Evolutionary conservation across 1,140 invertebrate species (phyloP).

Genomic region (Augochlora pura): DNA sequence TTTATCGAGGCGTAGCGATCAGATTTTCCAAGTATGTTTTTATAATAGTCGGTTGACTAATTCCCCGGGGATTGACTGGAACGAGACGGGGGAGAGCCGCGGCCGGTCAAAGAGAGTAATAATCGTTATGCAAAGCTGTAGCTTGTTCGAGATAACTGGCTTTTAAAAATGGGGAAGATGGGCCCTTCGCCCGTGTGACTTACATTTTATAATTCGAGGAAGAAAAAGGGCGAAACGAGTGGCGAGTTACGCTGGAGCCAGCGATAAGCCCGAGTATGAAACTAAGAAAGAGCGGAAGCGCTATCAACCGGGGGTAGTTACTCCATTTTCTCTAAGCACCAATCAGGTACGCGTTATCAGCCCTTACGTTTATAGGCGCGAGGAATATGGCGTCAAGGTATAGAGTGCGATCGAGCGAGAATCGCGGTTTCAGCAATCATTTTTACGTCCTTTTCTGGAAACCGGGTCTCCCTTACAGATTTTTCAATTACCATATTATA

Average conservation of each 20-base stretch:
- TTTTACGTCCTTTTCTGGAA: no score
- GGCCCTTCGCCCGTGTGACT: slow-evolving; percentile 24
- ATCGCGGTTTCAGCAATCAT: no score
- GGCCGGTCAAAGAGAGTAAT: slow-evolving; percentile 60
- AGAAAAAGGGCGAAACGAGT: slow-evolving; percentile 5
- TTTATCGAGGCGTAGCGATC: slow-evolving; percentile 13
- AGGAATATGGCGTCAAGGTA: background rate
- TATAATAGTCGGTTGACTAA: slow-evolving; percentile 50
- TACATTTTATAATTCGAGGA: slow-evolving; percentile 60
- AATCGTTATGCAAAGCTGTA: slow-evolving; percentile 71
- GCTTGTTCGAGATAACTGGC: slow-evolving; percentile 62
- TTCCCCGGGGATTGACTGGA: slow-evolving; percentile 18
- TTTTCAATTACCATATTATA: no score
- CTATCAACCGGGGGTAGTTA: slow-evolving; percentile 52
- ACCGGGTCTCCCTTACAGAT: no score
- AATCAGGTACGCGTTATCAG: slow-evolving; percentile 51
- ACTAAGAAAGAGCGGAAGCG: slow-evolving; percentile 49
- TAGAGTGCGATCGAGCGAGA: slow-evolving; percentile 3
- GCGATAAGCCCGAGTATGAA: slow-evolving; percentile 52
- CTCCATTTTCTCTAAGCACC: slow-evolving; percentile 55
- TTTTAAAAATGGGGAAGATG: background rate
- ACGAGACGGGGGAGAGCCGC: slow-evolving; percentile 29
- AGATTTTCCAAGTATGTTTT: slow-evolving; percentile 14
- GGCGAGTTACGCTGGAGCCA: slow-evolving; percentile 26
- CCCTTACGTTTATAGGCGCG: slow-evolving; percentile 33